Percentiles rank a stretch among this genome's conserved stretches.
Evolutionary conservation across 30 jellyfish, hydroid and myxozoan species (phyloP).

Genomic region (Hydractinia echinata): DNA sequence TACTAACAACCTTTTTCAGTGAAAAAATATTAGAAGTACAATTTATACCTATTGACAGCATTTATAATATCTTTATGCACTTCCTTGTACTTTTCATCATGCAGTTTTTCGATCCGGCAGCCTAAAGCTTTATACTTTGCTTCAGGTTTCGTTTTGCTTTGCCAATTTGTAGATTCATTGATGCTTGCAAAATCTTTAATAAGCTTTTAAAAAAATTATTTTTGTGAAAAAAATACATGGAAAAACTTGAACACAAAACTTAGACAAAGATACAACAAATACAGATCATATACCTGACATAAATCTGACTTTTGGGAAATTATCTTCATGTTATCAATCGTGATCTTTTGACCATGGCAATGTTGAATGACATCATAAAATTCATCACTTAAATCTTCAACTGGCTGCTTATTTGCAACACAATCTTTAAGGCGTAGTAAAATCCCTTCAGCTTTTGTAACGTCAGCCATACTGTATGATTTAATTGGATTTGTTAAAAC

Average conservation of each 20-base stretch:
- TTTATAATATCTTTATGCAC: background rate
- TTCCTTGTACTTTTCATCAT: background rate
- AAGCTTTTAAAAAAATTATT: conserved; percentile 21
- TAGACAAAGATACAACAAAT: too few relatives aligned
- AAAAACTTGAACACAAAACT: too few relatives aligned
- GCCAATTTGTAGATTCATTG: conserved; percentile 76
- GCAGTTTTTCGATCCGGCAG: conserved; percentile 38
- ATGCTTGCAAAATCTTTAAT: conserved; percentile 67
- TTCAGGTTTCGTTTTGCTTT: conserved; percentile 27
- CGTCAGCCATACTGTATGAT: conserved; percentile 42
- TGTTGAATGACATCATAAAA: conserved; percentile 20
- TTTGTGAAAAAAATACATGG: too few relatives aligned
- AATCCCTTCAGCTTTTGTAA: conserved; percentile 75
- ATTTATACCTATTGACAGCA: background rate
- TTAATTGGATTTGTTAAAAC: conserved; percentile 49
- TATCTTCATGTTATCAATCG: background rate
- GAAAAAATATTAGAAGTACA: background rate
- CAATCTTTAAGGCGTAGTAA: conserved; percentile 41
- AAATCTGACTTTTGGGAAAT: conserved; percentile 55
- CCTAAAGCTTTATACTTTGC: conserved; percentile 69
- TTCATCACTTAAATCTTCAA: conserved; percentile 9
- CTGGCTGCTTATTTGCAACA: conserved; percentile 5
- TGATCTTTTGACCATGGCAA: background rate
- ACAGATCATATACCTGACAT: conserved; percentile 53
- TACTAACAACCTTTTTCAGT: background rate